phyloP scores from a whole-genome alignment of 2,797 vertebrate species.

The Melanotaenia pygmaea region DNA sequence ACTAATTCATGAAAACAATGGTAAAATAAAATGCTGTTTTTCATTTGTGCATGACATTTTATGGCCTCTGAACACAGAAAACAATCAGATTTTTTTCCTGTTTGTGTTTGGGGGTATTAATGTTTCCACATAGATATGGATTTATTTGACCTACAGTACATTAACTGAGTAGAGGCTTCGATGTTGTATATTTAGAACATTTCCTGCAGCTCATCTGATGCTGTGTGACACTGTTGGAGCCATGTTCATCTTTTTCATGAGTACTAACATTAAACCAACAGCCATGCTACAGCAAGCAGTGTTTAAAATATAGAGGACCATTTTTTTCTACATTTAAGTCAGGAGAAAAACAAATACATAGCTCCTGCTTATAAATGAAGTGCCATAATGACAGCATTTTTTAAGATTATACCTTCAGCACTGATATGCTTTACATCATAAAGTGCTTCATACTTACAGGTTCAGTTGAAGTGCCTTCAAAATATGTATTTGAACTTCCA shows the following conservation, averaged over 20 bases:
- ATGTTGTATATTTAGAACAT: conserved; percentile 71
- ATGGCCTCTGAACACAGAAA: conserved; percentile 28
- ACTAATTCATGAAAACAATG: conserved; percentile 40
- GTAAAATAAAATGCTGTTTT: conserved; percentile 8
- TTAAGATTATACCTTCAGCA: conserved; percentile 12
- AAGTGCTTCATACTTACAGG: conserved; percentile 73
- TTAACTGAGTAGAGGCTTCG: conserved; percentile 57
- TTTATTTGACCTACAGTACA: conserved; percentile 73
- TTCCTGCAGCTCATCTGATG: conserved; percentile 61
- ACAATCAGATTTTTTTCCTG: conserved; percentile 23
- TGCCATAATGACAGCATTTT: neutral
- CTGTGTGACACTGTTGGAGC: conserved; percentile 54
- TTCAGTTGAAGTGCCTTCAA: conserved; percentile 55
- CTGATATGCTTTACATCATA: conserved; percentile 17
- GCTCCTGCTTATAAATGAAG: neutral
- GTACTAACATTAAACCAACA: conserved; percentile 29
- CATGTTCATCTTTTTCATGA: conserved; percentile 48
- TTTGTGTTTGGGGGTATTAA: conserved; percentile 58
- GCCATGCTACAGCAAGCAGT: conserved; percentile 11
- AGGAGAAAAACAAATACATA: conserved; percentile 26
- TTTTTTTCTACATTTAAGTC: conserved; percentile 16
- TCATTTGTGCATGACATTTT: conserved; percentile 16
- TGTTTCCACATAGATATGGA: conserved; percentile 74
- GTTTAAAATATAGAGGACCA: conserved; percentile 6
- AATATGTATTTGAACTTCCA: conserved; percentile 34